phyloP scores from a whole-genome alignment of 2,113 vertebrate species.

The Tichodroma muraria region DNA sequence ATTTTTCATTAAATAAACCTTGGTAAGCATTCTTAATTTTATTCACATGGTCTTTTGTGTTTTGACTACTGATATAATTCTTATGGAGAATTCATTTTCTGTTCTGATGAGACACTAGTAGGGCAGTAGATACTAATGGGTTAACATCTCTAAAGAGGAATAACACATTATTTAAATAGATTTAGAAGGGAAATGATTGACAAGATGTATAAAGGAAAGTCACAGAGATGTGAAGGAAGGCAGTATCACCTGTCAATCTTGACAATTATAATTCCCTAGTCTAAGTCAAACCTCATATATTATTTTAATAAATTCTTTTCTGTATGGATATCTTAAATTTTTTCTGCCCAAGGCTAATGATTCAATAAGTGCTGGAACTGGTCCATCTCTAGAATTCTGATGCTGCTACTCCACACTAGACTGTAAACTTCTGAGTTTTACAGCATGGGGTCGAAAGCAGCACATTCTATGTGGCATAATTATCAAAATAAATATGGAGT shows the following conservation, averaged over 20 bases:
- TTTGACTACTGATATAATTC: not conserved
- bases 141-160: not conserved
- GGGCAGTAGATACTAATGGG: not conserved
- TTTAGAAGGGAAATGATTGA: not conserved
- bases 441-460: not conserved
- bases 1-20: not conserved
- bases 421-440: not conserved
- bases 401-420: not conserved
- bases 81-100: not conserved
- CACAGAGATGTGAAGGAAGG: constrained; percentile 18
- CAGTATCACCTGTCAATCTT: constrained; percentile 40
- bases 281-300: not conserved
- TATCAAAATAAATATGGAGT: constrained; percentile 8
- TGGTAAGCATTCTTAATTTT: not conserved
- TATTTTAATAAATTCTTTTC: constrained; percentile 2
- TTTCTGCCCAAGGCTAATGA: not conserved
- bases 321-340: not conserved
- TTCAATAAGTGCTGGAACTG: not conserved
- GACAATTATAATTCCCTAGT: not conserved
- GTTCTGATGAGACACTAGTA: not conserved
- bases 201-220: not conserved
- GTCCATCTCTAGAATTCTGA: not conserved
- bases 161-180: not conserved
- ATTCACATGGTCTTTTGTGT: not conserved
- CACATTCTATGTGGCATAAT: not conserved